Percentiles rank a stretch among this genome's conserved stretches.
Conservation (phyloP, 2,888 invertebrate species). For the Coelinius sp. region DNA sequence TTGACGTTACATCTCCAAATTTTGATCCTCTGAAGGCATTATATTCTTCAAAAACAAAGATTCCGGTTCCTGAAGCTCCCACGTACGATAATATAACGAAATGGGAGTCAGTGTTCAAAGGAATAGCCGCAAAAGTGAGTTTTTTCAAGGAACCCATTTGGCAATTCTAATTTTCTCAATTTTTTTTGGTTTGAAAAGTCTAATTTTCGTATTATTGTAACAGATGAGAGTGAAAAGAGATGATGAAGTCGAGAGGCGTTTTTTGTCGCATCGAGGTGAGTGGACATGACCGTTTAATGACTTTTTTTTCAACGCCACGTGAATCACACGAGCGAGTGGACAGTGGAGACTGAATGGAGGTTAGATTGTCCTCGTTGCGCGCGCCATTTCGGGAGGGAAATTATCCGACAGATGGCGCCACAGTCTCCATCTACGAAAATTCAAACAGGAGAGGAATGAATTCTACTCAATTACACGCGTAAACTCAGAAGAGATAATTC, state of each 20-base stretch:
- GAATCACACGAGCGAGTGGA: neutral
- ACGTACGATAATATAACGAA: constrained; percentile 80
- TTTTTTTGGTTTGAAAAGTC: neutral
- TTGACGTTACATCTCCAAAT: constrained; percentile 74
- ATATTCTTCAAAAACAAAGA: constrained; percentile 73
- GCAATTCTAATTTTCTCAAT: neutral
- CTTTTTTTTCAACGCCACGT: neutral
- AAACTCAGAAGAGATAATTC: too few species aligned
- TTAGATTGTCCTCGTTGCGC: constrained; percentile 40
- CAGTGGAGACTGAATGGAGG: constrained; percentile 30
- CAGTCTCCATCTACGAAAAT: neutral
- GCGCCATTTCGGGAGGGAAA: constrained; percentile 18
- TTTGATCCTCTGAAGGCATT: constrained; percentile 83
- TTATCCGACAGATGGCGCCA: constrained; percentile 49
- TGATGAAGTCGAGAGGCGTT: constrained; percentile 49
- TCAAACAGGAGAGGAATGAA: neutral
- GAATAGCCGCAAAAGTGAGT: constrained; percentile 58
- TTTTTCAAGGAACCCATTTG: constrained; percentile 8
- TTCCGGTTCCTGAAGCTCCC: constrained; percentile 75
- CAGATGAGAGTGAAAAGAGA: constrained; percentile 44
- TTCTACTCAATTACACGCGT: neutral
- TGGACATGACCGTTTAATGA: neutral
- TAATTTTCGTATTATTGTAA: constrained; percentile 34
- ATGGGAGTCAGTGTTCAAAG: constrained; percentile 72
- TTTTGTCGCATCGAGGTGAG: constrained; percentile 64